phyloP scores from a whole-genome alignment of 2,113 vertebrate species.

The Anhinga rufa region DNA sequence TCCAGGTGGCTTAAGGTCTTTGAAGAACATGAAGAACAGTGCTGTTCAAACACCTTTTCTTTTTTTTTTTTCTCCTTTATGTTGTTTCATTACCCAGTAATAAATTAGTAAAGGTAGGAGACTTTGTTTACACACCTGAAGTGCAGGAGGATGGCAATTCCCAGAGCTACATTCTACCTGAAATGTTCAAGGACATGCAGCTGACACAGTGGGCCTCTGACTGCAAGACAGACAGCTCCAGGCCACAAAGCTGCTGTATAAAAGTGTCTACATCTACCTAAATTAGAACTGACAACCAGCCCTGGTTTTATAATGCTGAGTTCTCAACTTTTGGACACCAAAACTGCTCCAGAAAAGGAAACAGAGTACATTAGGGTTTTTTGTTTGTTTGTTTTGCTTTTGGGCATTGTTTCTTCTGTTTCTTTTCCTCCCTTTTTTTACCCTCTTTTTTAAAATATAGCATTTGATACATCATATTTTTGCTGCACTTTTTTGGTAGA shows the following conservation, averaged over 20 bases:
- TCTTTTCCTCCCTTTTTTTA: background rate
- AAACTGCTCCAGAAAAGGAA: conserved; percentile 59
- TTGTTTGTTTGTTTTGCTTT: conserved; percentile 25
- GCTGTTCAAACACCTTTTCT: background rate
- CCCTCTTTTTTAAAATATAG: background rate
- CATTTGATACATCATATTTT: background rate
- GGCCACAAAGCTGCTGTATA: conserved; percentile 76
- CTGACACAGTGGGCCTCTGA: conserved; percentile 69
- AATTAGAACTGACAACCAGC: conserved; percentile 81
- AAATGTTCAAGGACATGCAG: conserved; percentile 79
- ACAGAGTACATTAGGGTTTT: background rate
- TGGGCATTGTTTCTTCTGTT: conserved; percentile 15
- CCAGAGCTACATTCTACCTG: conserved; percentile 67
- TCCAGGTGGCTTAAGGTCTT: background rate
- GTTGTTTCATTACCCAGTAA: conserved; percentile 1
- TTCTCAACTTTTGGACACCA: conserved; percentile 66
- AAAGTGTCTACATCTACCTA: conserved; percentile 71
- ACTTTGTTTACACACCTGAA: conserved; percentile 60
- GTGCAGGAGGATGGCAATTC: conserved; percentile 55
- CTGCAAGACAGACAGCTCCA: conserved; percentile 75
- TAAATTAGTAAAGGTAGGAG: conserved; percentile 47
- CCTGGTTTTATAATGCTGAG: conserved; percentile 64
- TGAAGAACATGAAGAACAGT: background rate
- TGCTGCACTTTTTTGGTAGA: background rate
- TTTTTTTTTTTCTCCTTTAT: background rate